A percentile compares a stretch with the other conserved stretches of the same genome.
Evolutionary conservation across 2,113 vertebrate species (phyloP).

Genomic region (Ahaetulla prasina): DNA sequence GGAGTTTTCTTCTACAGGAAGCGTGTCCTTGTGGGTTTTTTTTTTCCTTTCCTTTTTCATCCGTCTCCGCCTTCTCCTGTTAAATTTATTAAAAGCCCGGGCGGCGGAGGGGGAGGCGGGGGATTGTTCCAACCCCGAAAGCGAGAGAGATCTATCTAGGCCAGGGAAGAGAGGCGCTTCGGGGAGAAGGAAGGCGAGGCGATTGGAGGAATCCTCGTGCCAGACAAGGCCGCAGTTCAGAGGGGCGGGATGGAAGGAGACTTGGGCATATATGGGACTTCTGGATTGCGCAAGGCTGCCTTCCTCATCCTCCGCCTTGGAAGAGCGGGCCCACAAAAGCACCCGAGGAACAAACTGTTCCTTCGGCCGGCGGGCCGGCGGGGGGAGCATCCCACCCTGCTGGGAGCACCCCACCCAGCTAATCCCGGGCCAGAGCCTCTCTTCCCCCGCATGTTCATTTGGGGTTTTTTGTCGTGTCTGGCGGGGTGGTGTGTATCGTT

Average conservation of each 20-base stretch:
- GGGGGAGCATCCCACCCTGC: neutral
- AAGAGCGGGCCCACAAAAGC: neutral
- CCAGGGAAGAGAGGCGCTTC: neutral
- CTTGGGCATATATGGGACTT: neutral
- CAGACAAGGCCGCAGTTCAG: neutral
- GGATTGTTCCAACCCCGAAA: neutral
- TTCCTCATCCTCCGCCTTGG: no score
- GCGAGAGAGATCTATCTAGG: no score
- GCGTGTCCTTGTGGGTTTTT: neutral
- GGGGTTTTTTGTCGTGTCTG: neutral
- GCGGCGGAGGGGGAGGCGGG: rapidly evolving
- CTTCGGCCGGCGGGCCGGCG: neutral
- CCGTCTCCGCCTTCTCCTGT: neutral
- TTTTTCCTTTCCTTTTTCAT: no score
- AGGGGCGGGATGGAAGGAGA: neutral
- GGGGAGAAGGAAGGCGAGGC: neutral
- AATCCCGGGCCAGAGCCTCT: neutral
- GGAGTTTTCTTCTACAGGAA: neutral
- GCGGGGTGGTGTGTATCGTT: neutral
- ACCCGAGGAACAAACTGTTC: neutral
- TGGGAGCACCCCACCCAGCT: no score
- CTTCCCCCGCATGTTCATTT: neutral
- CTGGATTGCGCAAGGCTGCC: neutral
- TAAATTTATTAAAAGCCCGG: neutral
- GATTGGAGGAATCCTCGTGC: neutral